Base-by-base conservation (phyloP, 2,113 vertebrate genomes). In the Abramis brama region DNA sequence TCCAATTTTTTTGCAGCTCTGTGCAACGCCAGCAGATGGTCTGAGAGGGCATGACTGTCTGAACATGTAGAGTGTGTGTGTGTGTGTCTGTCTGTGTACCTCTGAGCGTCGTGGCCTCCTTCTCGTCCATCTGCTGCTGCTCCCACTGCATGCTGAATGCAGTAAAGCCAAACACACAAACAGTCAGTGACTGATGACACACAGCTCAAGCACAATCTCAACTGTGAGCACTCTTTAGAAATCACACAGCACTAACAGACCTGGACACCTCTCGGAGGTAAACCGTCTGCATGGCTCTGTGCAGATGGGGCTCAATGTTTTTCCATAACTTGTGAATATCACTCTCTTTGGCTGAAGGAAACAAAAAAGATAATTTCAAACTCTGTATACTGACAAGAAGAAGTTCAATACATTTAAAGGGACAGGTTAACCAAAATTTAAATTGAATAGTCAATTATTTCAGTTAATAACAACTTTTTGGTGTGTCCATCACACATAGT, bases 211-310 rank as follows among this genome's bases (percentile, higher is more conserved):
- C 70, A 70, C 52, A 76, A 36, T 25, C 43, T 59, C 19, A 62
- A 23, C 7, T 3, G 9, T 25, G 30, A 64, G 9, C 52, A 45
- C 23, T 25, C 23, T 55, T 68, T 17, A 83, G 27, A 23, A 47
- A 66, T n/a, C 66, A 55, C n/a, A 52, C 27, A 39, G 19, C 23
- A 76, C 43, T 19, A 36, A 36, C 88, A 91, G 93, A 97, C 98
- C 98, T 99, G 92, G 97, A 99, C 90, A 99, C 93, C 91, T 99
- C 98, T 59, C 97, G 93, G 11, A 99, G 96, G 92, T 99, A 99
- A 91, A 99, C 97, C 0, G 97, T 99, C 93, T 97, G 97, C 97
- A 99, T 99, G 88, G 98, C 98, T 89, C 95, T 98, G 91, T 99
- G 99, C 94, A 99, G 87, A 91, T 99, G 98, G 86, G 98, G 97